Conservation (phyloP, 2,888 invertebrate genomes). For the Amiota mariae region DNA sequence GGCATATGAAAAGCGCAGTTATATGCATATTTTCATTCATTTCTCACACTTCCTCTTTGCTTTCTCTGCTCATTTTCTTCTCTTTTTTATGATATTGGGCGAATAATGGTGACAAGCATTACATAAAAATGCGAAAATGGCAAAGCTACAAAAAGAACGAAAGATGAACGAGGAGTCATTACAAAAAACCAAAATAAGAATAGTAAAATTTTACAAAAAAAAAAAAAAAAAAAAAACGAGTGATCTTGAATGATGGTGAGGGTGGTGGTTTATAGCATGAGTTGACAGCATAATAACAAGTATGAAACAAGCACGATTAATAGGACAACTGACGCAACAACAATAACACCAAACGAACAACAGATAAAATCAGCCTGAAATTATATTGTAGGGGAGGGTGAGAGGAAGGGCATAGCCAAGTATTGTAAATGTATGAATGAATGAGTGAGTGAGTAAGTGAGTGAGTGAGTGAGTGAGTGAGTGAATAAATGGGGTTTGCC, state of each 20-base stretch:
- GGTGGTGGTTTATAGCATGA: background rate
- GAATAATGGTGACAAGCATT: constrained; percentile 20
- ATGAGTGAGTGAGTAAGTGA: no score
- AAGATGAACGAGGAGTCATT: background rate
- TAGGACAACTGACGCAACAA: constrained; percentile 19
- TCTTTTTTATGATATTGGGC: background rate
- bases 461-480: no score
- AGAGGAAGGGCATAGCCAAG: no score
- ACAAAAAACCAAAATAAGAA: background rate
- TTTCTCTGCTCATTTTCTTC: background rate
- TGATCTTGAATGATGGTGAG: background rate
- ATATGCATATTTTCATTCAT: background rate
- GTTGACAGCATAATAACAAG: constrained; percentile 29
- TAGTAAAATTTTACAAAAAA: background rate
- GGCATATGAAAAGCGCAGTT: no score
- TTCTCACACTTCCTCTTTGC: background rate
- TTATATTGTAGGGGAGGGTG: no score
- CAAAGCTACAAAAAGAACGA: background rate
- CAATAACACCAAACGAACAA: constrained; percentile 9
- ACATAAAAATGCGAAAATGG: constrained; percentile 22
- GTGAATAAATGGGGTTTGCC: background rate
- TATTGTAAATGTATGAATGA: no score
- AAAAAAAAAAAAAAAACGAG: background rate
- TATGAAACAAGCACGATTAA: constrained; percentile 27
- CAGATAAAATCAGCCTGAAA: no score